Conservation (phyloP, 64 coral and sea anemone genomes). For the Astreopora myriophthalma region DNA sequence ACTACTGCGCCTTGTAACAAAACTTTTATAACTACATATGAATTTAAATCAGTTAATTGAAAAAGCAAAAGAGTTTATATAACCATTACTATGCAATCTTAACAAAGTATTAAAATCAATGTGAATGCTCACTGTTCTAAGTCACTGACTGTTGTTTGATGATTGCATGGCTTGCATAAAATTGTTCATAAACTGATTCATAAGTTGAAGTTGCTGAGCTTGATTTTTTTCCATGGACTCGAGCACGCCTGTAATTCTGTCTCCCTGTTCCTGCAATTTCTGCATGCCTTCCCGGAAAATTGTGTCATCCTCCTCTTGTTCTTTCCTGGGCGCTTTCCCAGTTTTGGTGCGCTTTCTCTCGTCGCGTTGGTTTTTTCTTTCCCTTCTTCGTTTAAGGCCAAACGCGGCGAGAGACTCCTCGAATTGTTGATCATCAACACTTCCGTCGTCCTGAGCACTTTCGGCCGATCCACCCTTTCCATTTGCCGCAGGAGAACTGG, state of each 20-base stretch:
- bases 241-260: conserved; percentile 24
- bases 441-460: not conserved
- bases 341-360: conserved; percentile 7
- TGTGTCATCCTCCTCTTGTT: conserved; percentile 23
- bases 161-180: conserved; percentile 50
- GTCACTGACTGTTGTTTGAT: conserved; percentile 10
- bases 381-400: conserved; percentile 1
- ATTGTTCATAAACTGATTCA: conserved; percentile 59
- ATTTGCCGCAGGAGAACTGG: not conserved
- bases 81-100: too few species aligned
- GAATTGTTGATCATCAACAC: not conserved
- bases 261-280: conserved; percentile 22
- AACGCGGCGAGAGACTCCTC: not conserved
- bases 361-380: conserved; percentile 21
- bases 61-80: too few species aligned
- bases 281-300: conserved; percentile 11
- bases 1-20: not conserved
- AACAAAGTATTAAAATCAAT: too few species aligned
- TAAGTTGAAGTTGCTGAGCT: conserved; percentile 41
- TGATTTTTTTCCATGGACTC: conserved; percentile 66
- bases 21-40: too few species aligned
- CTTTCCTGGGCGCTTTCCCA: not conserved
- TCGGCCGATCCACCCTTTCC: not conserved
- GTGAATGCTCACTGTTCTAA: not conserved
- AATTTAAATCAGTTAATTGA: too few species aligned